These are phyloP conservation scores for Indicator indicator DNA, from an alignment of 2,113 vertebrate genomes.

Conservation along the genomic window DNA sequence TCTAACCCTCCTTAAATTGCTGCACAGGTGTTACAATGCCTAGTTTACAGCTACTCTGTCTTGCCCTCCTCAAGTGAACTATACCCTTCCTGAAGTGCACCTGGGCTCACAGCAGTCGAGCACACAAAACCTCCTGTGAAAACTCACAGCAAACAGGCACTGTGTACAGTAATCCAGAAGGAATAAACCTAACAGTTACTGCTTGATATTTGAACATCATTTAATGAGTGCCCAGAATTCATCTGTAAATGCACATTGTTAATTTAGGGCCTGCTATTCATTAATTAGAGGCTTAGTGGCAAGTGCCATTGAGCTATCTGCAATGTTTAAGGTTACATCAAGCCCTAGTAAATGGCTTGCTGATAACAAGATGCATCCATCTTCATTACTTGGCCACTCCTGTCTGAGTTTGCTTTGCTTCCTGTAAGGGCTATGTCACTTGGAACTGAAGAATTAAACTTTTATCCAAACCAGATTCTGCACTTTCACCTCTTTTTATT, in stretches of 20 bases:
- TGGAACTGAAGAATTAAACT: conserved; percentile 90
- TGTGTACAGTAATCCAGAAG: conserved; percentile 49
- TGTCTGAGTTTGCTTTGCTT: conserved; percentile 86
- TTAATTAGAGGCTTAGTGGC: conserved; percentile 97
- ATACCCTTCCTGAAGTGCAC: conserved; percentile 50
- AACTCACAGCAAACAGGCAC: conserved; percentile 42
- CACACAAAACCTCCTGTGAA: conserved; percentile 57
- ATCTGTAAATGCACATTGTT: conserved; percentile 90
- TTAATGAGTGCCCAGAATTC: conserved; percentile 90
- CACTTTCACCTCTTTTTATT: conserved; percentile 93
- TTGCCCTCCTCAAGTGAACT: neutral
- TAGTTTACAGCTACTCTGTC: conserved; percentile 20
- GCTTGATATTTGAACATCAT: conserved; percentile 81
- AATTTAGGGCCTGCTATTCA: conserved; percentile 88
- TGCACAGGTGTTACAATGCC: conserved; percentile 58
- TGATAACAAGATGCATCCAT: conserved; percentile 97
- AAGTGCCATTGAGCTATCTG: conserved; percentile 92
- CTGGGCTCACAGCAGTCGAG: conserved; percentile 54
- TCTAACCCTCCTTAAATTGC: conserved; percentile 27
- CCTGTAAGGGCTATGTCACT: conserved; percentile 85
- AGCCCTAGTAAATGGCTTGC: conserved; percentile 92
- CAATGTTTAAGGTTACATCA: conserved; percentile 98
- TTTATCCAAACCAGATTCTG: conserved; percentile 90
- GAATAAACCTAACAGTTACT: conserved; percentile 75
- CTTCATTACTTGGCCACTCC: conserved; percentile 94